Conservation (phyloP, 2,888 invertebrate genomes). For the Sarcophaga rosellei region DNA sequence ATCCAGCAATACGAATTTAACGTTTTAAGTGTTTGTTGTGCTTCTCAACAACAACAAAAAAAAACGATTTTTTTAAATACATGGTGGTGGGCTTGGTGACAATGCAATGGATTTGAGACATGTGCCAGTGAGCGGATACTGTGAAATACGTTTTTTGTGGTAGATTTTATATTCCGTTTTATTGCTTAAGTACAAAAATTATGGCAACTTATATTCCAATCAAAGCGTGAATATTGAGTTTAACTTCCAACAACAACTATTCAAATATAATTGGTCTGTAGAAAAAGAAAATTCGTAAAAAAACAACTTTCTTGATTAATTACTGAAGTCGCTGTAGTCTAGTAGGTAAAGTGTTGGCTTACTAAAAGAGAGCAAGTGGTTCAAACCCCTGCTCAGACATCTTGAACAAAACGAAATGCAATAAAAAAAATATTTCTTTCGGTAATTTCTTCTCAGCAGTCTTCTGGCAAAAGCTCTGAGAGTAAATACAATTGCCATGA, state of each 20-base stretch:
- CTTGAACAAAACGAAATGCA: no score
- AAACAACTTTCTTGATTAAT: no score
- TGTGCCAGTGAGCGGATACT: conserved; percentile 37
- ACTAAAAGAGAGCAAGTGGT: no score
- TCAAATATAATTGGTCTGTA: background rate
- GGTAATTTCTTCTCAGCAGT: no score
- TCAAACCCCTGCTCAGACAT: no score
- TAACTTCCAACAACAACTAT: background rate
- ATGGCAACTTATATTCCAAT: conserved; percentile 26
- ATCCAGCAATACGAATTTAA: background rate
- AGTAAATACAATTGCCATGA: no score
- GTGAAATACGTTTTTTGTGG: conserved; percentile 42
- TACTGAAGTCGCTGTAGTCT: no score
- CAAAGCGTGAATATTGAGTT: conserved; percentile 6
- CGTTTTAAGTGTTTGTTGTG: background rate
- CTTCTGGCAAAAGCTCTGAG: no score
- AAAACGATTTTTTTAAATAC: conserved; percentile 1
- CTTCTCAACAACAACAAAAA: conserved; percentile 13
- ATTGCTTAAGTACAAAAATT: conserved; percentile 41
- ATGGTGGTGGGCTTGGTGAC: conserved; percentile 8
- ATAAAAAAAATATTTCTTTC: no score
- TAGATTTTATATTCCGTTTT: conserved; percentile 36
- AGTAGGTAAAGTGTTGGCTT: no score
- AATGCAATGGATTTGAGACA: conserved; percentile 23
- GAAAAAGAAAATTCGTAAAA: conserved; percentile 17